Conservation (phyloP, 2,797 vertebrate genomes). For the Siniperca obscura region DNA sequence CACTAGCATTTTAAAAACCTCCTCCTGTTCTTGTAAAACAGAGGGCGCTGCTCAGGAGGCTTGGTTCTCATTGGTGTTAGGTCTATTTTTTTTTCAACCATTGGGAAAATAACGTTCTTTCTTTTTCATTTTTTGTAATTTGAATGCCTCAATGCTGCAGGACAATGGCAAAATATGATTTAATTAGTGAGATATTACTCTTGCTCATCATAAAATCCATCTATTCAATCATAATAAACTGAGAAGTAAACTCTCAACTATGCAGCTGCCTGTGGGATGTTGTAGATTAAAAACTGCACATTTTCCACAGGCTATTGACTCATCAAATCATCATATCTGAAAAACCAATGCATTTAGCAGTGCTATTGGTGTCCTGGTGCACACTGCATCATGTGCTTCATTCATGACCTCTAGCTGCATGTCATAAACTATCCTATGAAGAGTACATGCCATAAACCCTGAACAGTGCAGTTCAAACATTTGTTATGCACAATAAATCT, state of each 20-base stretch:
- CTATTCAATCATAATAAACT: not conserved
- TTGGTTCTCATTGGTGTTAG: constrained; percentile 14
- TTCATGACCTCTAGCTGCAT: constrained; percentile 23
- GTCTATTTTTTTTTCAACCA: not conserved
- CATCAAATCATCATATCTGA: constrained; percentile 27
- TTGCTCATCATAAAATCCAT: not conserved
- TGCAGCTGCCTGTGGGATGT: not conserved
- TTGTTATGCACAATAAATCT: constrained; percentile 31
- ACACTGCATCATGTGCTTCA: constrained; percentile 38
- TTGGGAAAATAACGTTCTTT: not conserved
- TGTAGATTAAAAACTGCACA: constrained; percentile 17
- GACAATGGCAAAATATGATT: constrained; percentile 1
- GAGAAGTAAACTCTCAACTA: not conserved
- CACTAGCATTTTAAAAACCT: constrained; percentile 63
- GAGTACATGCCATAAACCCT: constrained; percentile 9
- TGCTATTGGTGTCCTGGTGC: not conserved
- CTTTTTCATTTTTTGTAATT: not conserved
- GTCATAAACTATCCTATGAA: constrained; percentile 3
- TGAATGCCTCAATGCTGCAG: not conserved
- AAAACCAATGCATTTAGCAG: constrained; percentile 25
- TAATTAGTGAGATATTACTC: not conserved
- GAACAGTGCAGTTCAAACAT: constrained; percentile 37
- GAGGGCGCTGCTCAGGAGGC: constrained; percentile 21
- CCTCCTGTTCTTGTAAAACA: constrained; percentile 72
- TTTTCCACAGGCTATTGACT: constrained; percentile 32